Evolutionary conservation across 2,113 vertebrate species (phyloP).

Genomic region (Dipodomys merriami): DNA sequence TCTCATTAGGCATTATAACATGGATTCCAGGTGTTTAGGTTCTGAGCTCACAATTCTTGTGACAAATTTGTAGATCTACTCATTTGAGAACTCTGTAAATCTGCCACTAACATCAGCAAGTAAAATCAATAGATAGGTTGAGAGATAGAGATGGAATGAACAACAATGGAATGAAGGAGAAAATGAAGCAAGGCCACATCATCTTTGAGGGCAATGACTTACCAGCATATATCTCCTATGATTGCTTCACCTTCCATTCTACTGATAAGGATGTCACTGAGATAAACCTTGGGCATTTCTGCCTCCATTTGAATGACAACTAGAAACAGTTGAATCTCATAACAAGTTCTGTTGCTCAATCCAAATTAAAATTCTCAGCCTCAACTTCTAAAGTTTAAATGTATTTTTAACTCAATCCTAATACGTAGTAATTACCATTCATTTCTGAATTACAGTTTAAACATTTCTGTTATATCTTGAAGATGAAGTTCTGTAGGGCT

Average conservation of each 20-base stretch:
- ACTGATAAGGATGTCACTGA: neutral
- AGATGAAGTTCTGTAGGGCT: slow-evolving; percentile 65
- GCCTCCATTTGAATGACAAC: neutral
- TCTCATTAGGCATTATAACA: neutral
- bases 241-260: neutral
- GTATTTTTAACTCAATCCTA: slow-evolving; percentile 61
- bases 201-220: neutral
- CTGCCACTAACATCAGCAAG: neutral
- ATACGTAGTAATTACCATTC: slow-evolving; percentile 73
- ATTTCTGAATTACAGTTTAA: slow-evolving; percentile 79
- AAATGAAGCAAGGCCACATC: neutral
- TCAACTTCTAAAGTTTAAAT: slow-evolving; percentile 71
- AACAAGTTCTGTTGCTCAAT: neutral
- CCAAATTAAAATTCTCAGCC: slow-evolving; percentile 38
- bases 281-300: neutral
- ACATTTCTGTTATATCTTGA: slow-evolving; percentile 69
- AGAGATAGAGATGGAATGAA: neutral
- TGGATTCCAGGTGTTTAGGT: neutral
- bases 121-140: no score
- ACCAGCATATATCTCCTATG: neutral
- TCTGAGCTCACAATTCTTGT: neutral
- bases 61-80: neutral
- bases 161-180: neutral
- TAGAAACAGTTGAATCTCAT: no score
- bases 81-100: neutral